phyloP scores from a whole-genome alignment of 1,140 invertebrate species.

The Neodiprion pinetum region DNA sequence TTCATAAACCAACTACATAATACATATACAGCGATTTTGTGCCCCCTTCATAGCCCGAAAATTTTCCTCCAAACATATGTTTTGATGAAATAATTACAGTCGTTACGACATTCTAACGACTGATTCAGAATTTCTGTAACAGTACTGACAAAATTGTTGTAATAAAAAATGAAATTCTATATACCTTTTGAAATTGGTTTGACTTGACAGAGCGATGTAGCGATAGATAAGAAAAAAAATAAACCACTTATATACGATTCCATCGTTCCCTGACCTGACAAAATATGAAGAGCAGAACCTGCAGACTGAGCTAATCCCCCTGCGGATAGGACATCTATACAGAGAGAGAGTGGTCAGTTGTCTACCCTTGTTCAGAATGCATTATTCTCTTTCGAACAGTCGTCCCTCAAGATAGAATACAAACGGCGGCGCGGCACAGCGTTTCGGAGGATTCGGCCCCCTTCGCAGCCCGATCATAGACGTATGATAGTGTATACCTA shows the following conservation, averaged over 20 bases:
- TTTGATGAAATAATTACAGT: too few species aligned
- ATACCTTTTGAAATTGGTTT: too few species aligned
- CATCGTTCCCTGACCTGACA: conserved; percentile 4
- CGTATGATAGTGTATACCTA: neutral
- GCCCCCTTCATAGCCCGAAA: too few species aligned
- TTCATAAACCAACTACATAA: too few species aligned
- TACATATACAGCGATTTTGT: too few species aligned
- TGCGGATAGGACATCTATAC: conserved; percentile 7
- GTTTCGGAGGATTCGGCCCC: neutral
- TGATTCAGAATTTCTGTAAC: too few species aligned
- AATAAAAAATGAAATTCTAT: too few species aligned
- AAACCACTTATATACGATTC: neutral
- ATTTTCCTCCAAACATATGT: too few species aligned
- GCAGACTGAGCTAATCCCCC: neutral
- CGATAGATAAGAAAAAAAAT: too few species aligned
- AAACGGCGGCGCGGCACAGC: neutral
- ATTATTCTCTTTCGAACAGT: neutral
- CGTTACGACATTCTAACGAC: too few species aligned
- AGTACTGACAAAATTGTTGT: too few species aligned
- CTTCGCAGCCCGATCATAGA: neutral
- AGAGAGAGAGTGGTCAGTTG: neutral
- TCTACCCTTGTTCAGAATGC: conserved; percentile 5
- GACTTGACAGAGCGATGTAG: too few species aligned
- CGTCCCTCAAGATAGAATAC: neutral
- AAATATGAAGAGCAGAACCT: conserved; percentile 5